A percentile compares a stretch with the other conserved stretches of the same genome.
Conservation (phyloP, 2,888 invertebrate genomes). For the Elysia crispata region DNA sequence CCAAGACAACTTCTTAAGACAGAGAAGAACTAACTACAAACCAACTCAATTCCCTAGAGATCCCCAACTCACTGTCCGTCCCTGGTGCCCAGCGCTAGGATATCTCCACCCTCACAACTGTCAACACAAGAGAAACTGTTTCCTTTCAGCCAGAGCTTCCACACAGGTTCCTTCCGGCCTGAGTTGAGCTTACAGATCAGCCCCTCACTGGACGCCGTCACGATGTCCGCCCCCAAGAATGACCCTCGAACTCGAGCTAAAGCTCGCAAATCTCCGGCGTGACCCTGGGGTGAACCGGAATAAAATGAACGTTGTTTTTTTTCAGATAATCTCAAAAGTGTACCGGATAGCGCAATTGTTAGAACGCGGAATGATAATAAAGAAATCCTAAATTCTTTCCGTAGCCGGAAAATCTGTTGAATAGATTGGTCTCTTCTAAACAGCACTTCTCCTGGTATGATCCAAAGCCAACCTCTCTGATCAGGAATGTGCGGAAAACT, state of each 20-base stretch:
- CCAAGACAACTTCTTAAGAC: background rate
- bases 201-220: constrained; percentile 72
- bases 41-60: background rate
- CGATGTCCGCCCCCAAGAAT: constrained; percentile 57
- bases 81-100: constrained; percentile 64
- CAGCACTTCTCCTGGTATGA: too few species aligned
- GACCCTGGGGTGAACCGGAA: constrained; percentile 61
- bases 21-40: background rate
- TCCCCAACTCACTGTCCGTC: constrained; percentile 59
- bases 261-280: constrained; percentile 69
- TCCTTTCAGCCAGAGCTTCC: constrained; percentile 72
- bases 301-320: background rate
- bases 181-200: constrained; percentile 70
- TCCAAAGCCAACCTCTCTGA: too few species aligned
- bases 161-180: constrained; percentile 57
- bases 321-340: too few species aligned
- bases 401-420: too few species aligned
- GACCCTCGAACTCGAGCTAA: constrained; percentile 56
- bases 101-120: constrained; percentile 53
- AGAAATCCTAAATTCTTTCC: too few species aligned
- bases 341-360: too few species aligned
- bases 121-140: constrained; percentile 63
- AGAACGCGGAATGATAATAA: too few species aligned
- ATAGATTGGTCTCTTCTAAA: too few species aligned
- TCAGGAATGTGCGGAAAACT: too few species aligned